These are phyloP conservation scores for Chiroxiphia lanceolata DNA, from an alignment of 2,797 vertebrate species.

Conservation along the genomic window DNA sequence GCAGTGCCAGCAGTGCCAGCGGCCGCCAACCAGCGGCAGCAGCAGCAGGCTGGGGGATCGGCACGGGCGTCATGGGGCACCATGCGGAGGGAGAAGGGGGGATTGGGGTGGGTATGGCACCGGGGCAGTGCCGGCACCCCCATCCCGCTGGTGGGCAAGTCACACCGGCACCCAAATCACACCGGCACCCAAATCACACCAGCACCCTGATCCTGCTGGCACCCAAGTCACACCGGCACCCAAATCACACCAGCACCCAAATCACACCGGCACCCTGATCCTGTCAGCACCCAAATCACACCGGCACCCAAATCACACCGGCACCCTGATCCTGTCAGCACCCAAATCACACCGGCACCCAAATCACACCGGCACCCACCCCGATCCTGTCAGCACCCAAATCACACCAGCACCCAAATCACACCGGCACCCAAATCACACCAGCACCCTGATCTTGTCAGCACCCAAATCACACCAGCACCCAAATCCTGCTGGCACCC, in stretches of 20 bases:
- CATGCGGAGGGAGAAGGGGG: background rate
- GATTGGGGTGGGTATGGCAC: background rate
- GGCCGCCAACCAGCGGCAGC: slow-evolving; percentile 6
- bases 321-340: too few species aligned
- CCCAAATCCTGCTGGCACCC: background rate
- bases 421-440: too few species aligned
- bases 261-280: too few species aligned
- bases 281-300: too few species aligned
- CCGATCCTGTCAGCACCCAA: too few species aligned
- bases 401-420: too few species aligned
- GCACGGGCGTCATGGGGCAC: background rate
- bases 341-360: too few species aligned
- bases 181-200: background rate
- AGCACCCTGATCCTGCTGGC: background rate
- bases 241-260: background rate
- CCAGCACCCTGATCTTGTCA: too few species aligned
- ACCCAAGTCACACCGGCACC: background rate
- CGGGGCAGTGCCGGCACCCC: background rate
- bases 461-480: background rate
- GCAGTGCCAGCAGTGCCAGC: background rate
- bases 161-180: too few species aligned
- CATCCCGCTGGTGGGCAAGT: too few species aligned
- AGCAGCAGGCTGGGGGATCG: background rate
- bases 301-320: too few species aligned
- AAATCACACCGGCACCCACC: too few species aligned